Conservation (phyloP, 2,888 invertebrate genomes). For the Theretra japonica region DNA sequence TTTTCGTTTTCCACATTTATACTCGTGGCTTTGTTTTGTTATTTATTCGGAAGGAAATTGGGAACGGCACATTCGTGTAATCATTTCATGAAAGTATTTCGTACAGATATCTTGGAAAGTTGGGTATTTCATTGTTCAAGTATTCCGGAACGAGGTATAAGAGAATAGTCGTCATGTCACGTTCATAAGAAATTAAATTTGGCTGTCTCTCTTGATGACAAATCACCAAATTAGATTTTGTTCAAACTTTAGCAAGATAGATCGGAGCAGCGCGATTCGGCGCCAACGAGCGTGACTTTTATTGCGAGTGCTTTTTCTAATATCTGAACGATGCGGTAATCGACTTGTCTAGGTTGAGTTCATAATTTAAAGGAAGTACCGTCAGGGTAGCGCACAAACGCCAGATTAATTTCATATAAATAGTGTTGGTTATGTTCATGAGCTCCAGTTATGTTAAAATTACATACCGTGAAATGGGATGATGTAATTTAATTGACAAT, state of each 20-base stretch:
- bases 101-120: background rate
- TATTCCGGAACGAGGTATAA: no score
- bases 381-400: background rate
- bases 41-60: background rate
- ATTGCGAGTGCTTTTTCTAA: background rate
- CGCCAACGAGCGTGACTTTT: background rate
- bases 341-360: background rate
- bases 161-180: no score
- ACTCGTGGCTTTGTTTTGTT: conserved; percentile 14
- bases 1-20: conserved; percentile 9
- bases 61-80: background rate
- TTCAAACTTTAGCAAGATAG: background rate
- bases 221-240: background rate
- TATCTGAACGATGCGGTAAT: background rate
- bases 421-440: background rate
- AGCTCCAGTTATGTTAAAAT: background rate
- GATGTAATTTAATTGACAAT: background rate
- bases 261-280: no score
- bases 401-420: background rate
- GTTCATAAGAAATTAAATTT: no score
- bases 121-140: no score
- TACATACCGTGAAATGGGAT: background rate
- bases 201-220: background rate
- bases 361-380: background rate
- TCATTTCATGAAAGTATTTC: background rate